Conservation (phyloP, 2,113 vertebrate genomes). For the Fulica atra region DNA sequence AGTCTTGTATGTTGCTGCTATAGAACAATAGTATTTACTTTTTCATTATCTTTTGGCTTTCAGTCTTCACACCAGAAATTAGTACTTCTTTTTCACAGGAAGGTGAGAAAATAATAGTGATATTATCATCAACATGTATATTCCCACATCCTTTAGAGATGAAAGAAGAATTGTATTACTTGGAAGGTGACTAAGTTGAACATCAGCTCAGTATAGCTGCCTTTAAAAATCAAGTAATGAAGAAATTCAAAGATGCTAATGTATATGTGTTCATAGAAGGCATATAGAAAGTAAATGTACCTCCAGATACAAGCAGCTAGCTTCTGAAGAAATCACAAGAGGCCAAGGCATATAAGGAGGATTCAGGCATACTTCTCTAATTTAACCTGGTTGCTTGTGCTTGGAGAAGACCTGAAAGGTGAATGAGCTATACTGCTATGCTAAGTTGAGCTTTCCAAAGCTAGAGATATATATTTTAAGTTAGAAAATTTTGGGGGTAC, state of each 20-base stretch:
- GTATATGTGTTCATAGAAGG: background rate
- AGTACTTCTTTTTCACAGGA: background rate
- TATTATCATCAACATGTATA: background rate
- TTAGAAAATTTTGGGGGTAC: background rate
- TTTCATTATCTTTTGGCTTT: background rate
- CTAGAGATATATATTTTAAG: background rate
- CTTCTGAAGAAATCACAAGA: background rate
- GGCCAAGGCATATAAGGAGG: too few relatives aligned
- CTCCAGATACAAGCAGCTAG: background rate
- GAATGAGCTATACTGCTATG: background rate
- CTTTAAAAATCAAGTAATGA: background rate
- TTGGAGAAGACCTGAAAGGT: background rate
- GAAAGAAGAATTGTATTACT: background rate
- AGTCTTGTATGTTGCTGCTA: background rate
- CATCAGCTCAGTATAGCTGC: background rate
- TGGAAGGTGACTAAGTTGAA: background rate
- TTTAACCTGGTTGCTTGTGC: background rate
- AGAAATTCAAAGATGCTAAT: background rate
- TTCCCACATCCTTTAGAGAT: background rate
- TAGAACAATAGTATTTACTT: background rate
- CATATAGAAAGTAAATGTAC: background rate
- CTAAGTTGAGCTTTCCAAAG: background rate
- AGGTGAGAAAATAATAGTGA: background rate
- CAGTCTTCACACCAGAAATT: background rate
- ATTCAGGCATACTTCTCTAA: background rate